Percentiles rank a stretch among this genome's conserved stretches.
Conservation (phyloP, 2,113 vertebrate genomes). For the Halcyon malimbica region DNA sequence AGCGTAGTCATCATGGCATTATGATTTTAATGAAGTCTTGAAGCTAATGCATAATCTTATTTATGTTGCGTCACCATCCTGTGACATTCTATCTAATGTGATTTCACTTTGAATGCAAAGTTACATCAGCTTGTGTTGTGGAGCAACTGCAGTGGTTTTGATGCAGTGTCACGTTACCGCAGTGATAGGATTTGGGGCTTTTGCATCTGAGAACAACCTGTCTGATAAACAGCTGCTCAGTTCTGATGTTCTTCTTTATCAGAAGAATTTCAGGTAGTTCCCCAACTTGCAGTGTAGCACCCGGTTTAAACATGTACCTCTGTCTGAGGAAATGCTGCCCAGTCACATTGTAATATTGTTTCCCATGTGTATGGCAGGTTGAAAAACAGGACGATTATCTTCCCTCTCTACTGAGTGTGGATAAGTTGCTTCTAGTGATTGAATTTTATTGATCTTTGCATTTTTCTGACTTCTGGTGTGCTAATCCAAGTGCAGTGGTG, state of each 20-base stretch:
- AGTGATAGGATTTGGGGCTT: background rate
- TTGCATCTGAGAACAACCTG: background rate
- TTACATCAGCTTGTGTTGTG: background rate
- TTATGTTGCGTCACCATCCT: background rate
- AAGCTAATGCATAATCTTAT: background rate
- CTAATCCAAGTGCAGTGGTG: background rate
- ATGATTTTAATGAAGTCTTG: background rate
- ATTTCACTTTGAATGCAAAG: background rate
- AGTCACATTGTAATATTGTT: background rate
- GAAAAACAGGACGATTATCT: background rate
- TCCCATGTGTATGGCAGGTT: rapidly evolving
- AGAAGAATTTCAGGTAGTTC: background rate
- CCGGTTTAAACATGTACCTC: background rate
- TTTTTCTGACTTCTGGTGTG: background rate
- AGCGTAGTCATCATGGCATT: background rate
- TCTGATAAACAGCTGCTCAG: background rate
- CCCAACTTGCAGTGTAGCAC: background rate
- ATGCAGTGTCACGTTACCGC: background rate
- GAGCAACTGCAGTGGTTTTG: background rate
- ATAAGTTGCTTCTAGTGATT: background rate
- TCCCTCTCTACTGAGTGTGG: background rate
- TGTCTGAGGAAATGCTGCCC: background rate
- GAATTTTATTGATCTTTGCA: background rate
- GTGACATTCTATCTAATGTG: background rate
- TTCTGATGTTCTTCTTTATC: background rate